Base-by-base conservation (phyloP, 1,140 invertebrate species). In the Drosophila nebulosa region DNA sequence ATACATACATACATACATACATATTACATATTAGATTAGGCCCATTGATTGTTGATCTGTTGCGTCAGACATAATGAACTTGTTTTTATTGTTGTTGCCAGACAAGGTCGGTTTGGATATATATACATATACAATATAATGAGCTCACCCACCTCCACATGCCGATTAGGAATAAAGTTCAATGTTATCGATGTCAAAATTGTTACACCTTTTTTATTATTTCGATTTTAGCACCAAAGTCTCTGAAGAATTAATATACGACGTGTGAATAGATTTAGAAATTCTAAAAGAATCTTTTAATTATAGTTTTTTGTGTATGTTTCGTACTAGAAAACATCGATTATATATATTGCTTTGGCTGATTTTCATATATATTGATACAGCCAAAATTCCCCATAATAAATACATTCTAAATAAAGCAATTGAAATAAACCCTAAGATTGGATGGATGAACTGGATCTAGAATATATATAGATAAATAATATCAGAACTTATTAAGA, bases 21-120 rank as follows among this genome's bases (percentile, higher is more conserved):
- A 53, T 72, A 76, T 76, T 76, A 68, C 69, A 76, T 64, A 72
- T 76, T 68, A 76, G 69, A 76, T 76, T 72, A 68, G 64, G 73
- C 55, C 60, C 55, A 73, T 72, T 76, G 73, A 75, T 75, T 64
- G 58, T 46, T 18, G 16, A 9, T 46, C 3, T 39, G 46, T 60
- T 53, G 58, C 35, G 46, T 60, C 56, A 55, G 42, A 36, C 50
- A 51, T 72, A 76, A 76, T 76, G 64, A 76, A 76, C 73, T 76
- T 76, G 73, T 76, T 76, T 72, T 60, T 56, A 27, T 50, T 30
- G 24, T 50, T 12, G 4, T 16, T 27, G 30, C 26, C 52, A 55
- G 12, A n/a, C 14, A 55, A 55, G 52, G 52, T 26, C 26, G 27
- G 18, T 18, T 27, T 30, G 21, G 27, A 18, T 55, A 3, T 30